Conservation (phyloP, 2,797 vertebrate species). For the Lerista edwardsae region DNA sequence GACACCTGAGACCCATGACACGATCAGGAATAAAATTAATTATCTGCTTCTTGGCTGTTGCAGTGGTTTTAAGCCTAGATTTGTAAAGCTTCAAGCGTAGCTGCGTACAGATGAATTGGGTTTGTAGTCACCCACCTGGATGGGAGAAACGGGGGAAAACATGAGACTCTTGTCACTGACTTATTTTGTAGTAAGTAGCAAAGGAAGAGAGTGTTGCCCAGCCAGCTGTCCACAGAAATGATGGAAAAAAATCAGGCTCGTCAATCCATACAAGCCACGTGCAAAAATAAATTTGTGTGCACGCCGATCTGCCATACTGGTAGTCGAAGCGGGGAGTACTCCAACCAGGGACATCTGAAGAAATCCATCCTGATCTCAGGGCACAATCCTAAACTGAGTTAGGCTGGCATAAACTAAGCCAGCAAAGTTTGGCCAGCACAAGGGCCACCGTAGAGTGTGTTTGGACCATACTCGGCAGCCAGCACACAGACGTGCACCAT, state of each 20-base stretch:
- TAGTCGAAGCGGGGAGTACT: no score
- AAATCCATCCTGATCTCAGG: neutral
- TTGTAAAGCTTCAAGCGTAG: neutral
- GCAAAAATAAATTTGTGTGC: no score
- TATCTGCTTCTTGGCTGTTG: slow-evolving; percentile 19
- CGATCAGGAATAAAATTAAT: slow-evolving; percentile 16
- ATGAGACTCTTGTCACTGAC: neutral
- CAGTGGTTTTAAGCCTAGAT: neutral
- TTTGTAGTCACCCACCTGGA: no score
- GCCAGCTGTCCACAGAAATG: neutral
- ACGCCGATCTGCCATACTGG: no score
- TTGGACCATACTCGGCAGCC: no score
- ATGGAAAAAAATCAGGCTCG: neutral
- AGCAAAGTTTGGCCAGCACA: no score
- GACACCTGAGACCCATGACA: slow-evolving; percentile 46
- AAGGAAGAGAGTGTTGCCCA: neutral
- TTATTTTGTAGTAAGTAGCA: neutral
- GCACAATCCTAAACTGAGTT: no score
- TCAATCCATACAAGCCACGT: neutral
- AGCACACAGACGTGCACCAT: no score
- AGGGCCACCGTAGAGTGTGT: no score
- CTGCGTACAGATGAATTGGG: neutral
- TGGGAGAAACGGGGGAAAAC: neutral
- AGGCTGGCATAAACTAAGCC: no score
- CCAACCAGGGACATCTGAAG: neutral